phyloP scores from a whole-genome alignment of 2,888 invertebrate species.

The Ramazzottius varieornatus region DNA sequence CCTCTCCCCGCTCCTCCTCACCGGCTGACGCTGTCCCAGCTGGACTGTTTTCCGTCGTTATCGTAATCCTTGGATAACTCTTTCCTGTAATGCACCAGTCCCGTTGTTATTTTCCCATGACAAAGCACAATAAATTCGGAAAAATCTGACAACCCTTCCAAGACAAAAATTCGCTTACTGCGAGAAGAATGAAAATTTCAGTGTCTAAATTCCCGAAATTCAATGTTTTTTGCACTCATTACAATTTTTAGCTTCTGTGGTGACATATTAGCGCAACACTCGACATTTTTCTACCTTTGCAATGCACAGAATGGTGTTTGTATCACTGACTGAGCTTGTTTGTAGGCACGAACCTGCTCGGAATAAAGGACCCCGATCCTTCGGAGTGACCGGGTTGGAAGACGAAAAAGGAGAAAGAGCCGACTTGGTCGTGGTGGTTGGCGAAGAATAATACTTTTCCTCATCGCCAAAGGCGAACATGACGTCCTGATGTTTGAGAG shows the following conservation, averaged over 20 bases:
- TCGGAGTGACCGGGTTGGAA: constrained; percentile 3
- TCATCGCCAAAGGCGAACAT: not conserved
- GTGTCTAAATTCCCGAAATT: not conserved
- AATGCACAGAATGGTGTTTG: no score
- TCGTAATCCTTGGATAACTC: not conserved
- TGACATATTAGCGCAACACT: no score
- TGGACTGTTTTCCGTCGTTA: constrained; percentile 1
- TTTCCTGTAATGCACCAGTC: no score
- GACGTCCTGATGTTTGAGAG: not conserved
- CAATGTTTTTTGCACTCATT: no score
- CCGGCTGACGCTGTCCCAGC: not conserved
- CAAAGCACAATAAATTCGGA: not conserved
- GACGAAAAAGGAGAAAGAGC: no score
- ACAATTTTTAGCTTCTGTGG: no score
- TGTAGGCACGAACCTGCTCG: no score
- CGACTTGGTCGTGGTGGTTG: no score
- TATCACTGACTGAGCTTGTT: no score
- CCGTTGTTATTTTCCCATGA: no score
- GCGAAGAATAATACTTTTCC: not conserved
- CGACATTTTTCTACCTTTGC: no score
- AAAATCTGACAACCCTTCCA: not conserved
- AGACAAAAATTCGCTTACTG: not conserved
- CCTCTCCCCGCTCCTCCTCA: not conserved
- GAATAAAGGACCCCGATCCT: not conserved
- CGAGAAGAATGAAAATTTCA: not conserved